Evolutionary conservation across 2,797 vertebrate species (phyloP).

Genomic region (Myotis vivesi): DNA sequence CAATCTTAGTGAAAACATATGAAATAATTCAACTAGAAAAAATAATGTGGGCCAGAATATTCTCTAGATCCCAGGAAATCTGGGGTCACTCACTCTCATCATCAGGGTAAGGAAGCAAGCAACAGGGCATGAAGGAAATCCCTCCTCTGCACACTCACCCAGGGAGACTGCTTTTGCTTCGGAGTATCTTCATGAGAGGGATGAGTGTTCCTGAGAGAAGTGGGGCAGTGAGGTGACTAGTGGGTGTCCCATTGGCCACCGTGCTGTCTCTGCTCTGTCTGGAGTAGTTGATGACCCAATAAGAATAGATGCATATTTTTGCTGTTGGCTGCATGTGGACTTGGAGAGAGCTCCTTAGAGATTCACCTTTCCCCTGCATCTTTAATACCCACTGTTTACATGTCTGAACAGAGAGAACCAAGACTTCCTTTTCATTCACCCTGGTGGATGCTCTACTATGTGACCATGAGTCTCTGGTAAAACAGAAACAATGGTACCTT

Average conservation of each 20-base stretch:
- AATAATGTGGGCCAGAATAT: neutral
- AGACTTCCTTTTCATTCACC: neutral
- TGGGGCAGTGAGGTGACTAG: neutral
- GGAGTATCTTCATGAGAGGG: neutral
- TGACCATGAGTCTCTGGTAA: neutral
- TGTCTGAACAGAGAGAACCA: neutral
- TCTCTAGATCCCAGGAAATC: neutral
- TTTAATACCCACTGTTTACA: neutral
- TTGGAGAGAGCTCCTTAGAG: neutral
- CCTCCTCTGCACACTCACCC: neutral
- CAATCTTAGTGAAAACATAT: neutral
- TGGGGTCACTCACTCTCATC: neutral
- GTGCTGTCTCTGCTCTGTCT: neutral
- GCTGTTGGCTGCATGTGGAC: neutral
- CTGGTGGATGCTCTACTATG: neutral
- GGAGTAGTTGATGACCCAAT: neutral
- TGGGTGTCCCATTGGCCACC: no score
- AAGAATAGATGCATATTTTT: neutral
- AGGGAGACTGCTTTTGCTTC: neutral
- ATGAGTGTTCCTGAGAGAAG: neutral
- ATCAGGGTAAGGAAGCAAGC: neutral
- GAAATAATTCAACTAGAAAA: neutral
- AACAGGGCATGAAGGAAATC: neutral
- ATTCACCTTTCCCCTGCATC: neutral
- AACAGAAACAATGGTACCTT: neutral